Conservation (phyloP, 2,113 vertebrate species). For the Sinocyclocheilus maitianheensis region DNA sequence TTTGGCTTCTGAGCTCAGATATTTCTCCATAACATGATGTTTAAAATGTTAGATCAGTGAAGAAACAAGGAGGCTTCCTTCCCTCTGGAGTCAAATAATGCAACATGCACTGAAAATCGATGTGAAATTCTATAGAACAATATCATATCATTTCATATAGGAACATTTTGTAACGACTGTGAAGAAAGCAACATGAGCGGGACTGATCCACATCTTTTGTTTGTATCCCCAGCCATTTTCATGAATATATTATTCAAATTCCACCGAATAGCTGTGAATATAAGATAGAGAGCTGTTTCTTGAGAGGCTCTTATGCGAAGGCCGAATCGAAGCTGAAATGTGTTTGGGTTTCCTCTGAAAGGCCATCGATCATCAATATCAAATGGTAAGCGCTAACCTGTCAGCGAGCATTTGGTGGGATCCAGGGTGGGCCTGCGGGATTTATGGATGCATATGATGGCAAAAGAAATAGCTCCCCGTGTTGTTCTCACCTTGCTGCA, state of each 20-base stretch:
- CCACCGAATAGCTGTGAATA: neutral
- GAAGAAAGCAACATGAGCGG: constrained; percentile 39
- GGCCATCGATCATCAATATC: constrained; percentile 3
- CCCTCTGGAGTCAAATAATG: constrained; percentile 44
- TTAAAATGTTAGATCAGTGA: constrained; percentile 56
- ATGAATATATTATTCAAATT: constrained; percentile 61
- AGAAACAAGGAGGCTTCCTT: neutral
- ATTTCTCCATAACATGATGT: constrained; percentile 34
- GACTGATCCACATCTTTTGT: constrained; percentile 25
- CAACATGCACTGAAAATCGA: constrained; percentile 58
- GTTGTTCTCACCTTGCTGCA: constrained; percentile 28
- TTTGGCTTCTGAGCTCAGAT: constrained; percentile 28
- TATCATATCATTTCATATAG: constrained; percentile 38
- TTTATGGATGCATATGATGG: constrained; percentile 18
- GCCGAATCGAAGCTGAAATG: neutral
- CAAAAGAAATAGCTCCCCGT: neutral
- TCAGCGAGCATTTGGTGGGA: constrained; percentile 8
- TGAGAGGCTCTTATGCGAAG: neutral
- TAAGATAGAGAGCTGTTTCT: constrained; percentile 12
- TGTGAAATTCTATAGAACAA: constrained; percentile 36
- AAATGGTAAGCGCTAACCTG: neutral
- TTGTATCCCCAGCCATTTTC: constrained; percentile 34
- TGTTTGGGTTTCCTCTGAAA: constrained; percentile 7
- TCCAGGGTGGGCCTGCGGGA: neutral
- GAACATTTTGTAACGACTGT: neutral